These are phyloP conservation scores for Pteronotus mesoamericanus DNA, from an alignment of 2,797 vertebrate genomes.

Conservation along the genomic window DNA sequence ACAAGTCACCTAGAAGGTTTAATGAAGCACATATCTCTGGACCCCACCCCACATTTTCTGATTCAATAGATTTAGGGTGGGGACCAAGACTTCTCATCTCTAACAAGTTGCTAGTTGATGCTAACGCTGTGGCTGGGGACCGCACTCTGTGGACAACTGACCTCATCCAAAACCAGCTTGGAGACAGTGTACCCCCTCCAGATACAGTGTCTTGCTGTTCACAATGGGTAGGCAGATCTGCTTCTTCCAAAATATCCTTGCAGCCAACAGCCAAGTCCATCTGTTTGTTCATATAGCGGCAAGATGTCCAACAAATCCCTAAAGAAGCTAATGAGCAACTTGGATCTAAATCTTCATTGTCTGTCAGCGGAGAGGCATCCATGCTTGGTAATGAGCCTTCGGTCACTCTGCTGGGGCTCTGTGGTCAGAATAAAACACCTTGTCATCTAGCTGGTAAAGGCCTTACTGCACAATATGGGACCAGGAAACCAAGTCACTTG, in stretches of 20 bases:
- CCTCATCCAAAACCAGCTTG: not conserved
- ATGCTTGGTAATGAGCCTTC: not conserved
- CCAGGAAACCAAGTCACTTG: not conserved
- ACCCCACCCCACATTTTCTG: not conserved
- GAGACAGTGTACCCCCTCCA: not conserved
- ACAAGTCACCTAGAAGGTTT: not conserved
- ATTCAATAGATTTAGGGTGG: not conserved
- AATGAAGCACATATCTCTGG: not conserved
- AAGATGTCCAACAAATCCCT: slow-evolving; percentile 43
- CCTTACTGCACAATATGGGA: not conserved
- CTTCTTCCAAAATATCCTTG: not conserved
- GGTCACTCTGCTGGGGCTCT: not conserved
- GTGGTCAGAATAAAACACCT: not conserved
- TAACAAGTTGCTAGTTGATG: not conserved
- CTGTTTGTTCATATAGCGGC: not conserved
- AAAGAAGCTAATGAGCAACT: not conserved
- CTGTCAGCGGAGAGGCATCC: slow-evolving; percentile 35
- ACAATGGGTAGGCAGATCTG: not conserved
- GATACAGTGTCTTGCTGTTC: not conserved
- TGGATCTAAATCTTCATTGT: not conserved
- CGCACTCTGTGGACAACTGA: not conserved
- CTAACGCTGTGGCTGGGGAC: not conserved
- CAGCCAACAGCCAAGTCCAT: not conserved
- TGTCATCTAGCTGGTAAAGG: not conserved
- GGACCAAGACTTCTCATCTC: not conserved